Percentiles rank a stretch among this genome's conserved stretches.
Conservation (phyloP, 2,113 vertebrate genomes). For the Paratilapia polleni region DNA sequence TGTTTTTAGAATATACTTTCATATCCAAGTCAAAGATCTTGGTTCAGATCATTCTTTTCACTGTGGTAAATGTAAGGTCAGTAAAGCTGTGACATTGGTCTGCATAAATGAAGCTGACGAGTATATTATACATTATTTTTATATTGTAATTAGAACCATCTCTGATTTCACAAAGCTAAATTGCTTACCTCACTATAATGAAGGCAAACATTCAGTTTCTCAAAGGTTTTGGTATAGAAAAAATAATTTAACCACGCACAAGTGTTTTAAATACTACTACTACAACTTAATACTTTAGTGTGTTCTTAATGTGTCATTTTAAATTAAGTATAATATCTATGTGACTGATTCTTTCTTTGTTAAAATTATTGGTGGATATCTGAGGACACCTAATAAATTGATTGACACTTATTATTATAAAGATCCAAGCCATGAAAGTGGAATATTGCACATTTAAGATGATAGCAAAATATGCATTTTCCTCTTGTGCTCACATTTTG, state of each 20-base stretch:
- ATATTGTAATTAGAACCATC: not conserved
- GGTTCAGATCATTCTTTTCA: not conserved
- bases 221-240: too few relatives aligned
- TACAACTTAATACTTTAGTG: too few relatives aligned
- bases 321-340: too few relatives aligned
- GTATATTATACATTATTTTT: not conserved
- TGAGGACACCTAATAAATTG: not conserved
- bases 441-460: not conserved
- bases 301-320: too few relatives aligned
- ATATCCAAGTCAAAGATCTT: not conserved
- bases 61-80: fast-evolving
- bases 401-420: fast-evolving
- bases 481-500: not conserved
- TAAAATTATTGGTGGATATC: not conserved
- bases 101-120: not conserved
- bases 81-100: not conserved
- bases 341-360: not conserved
- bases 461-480: not conserved
- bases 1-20: not conserved
- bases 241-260: too few relatives aligned
- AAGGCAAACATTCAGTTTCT: not conserved
- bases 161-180: not conserved
- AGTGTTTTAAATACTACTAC: too few relatives aligned
- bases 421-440: not conserved
- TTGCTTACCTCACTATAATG: fast-evolving